These are phyloP conservation scores for Sialis fuliginosa DNA, from an alignment of 2,888 invertebrate species.

Conservation along the genomic window DNA sequence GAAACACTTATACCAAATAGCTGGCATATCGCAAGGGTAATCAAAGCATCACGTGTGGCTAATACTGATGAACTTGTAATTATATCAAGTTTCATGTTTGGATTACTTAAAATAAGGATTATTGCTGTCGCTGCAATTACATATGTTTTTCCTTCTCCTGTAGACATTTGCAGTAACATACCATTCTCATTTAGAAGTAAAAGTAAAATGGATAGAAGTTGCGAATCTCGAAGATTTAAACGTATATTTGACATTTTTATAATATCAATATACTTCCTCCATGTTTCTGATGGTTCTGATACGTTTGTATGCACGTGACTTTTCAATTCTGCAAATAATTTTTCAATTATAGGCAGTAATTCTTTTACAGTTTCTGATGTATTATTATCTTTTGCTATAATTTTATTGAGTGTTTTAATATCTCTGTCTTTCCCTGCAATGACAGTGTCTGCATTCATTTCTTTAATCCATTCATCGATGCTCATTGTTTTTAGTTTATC, in stretches of 20 bases:
- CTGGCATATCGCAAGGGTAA: slow-evolving; percentile 11
- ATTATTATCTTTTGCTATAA: no score
- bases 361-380: no score
- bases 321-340: no score
- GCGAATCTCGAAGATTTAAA: slow-evolving; percentile 12
- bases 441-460: background rate
- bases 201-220: slow-evolving; percentile 13
- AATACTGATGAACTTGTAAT: slow-evolving; percentile 19
- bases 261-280: slow-evolving; percentile 7
- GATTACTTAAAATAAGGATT: slow-evolving; percentile 12
- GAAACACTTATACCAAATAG: slow-evolving; percentile 15
- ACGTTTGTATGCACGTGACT: no score
- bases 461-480: slow-evolving; percentile 3
- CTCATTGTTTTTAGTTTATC: slow-evolving; percentile 1
- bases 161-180: slow-evolving; percentile 18
- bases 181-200: slow-evolving; percentile 10
- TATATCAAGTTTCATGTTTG: slow-evolving; percentile 16
- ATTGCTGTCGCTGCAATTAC: slow-evolving; percentile 18
- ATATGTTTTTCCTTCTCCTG: slow-evolving; percentile 23
- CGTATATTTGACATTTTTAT: slow-evolving; percentile 9
- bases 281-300: no score
- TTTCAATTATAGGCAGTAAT: no score
- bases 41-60: slow-evolving; percentile 15
- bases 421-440: no score
- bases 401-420: no score